A percentile compares a stretch with the other conserved stretches of the same genome.
Evolutionary conservation across 1,140 invertebrate genomes (phyloP).

Genomic region (Bombus vancouverensis): DNA sequence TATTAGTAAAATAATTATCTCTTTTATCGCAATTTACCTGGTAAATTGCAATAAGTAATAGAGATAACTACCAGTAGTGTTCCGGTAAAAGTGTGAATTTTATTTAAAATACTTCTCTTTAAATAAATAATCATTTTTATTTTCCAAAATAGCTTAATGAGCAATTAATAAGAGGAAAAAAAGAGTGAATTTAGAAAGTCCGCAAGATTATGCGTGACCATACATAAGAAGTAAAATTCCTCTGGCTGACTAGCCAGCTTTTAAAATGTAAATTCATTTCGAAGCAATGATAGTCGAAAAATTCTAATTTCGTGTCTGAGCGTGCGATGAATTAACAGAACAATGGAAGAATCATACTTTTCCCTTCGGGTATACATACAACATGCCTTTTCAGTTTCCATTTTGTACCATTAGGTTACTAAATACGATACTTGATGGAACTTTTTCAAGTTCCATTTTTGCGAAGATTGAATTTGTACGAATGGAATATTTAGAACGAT

Average conservation of each 20-base stretch:
- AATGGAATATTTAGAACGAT: constrained; percentile 42
- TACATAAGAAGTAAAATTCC: neutral
- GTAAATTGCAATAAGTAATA: neutral
- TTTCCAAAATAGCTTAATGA: neutral
- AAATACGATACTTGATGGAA: constrained; percentile 19
- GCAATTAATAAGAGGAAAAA: neutral
- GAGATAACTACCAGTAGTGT: neutral
- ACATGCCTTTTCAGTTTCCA: constrained; percentile 25
- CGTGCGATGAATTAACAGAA: constrained; percentile 14
- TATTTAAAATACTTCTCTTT: neutral
- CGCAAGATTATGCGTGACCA: neutral
- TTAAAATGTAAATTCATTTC: neutral
- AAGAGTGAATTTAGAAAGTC: neutral
- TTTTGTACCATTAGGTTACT: constrained; percentile 56
- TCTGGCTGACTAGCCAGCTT: neutral
- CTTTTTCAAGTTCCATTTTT: constrained; percentile 15
- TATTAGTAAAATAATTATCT: neutral
- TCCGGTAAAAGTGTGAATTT: neutral
- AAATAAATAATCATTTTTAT: neutral
- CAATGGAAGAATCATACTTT: constrained; percentile 23
- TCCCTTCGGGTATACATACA: neutral
- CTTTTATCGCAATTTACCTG: neutral
- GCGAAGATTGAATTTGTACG: constrained; percentile 66
- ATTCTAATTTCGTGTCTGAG: neutral
- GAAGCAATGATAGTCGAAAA: neutral